Evolutionary conservation across 2,888 invertebrate genomes (phyloP).

Genomic region (Platerodrilus igneus): DNA sequence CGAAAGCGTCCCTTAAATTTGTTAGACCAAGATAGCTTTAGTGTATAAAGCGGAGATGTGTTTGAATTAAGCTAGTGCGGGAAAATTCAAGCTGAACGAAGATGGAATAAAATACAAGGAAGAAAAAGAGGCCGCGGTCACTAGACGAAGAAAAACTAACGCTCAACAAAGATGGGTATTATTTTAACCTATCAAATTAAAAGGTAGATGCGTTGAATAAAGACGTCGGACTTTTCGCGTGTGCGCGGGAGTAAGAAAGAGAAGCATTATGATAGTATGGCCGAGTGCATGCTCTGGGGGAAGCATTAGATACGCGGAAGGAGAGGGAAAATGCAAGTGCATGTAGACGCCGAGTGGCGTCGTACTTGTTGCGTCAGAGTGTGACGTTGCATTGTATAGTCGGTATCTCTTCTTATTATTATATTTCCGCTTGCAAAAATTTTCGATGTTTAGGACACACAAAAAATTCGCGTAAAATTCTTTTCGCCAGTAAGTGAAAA

Average conservation of each 20-base stretch:
- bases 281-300: slow-evolving; percentile 33
- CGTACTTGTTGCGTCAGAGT: slow-evolving; percentile 51
- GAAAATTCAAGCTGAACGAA: slow-evolving; percentile 27
- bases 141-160: slow-evolving; percentile 39
- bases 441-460: no score
- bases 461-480: no score
- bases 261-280: slow-evolving; percentile 32
- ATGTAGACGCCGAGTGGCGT: slow-evolving; percentile 50
- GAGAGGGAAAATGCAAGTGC: slow-evolving; percentile 49
- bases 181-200: slow-evolving; percentile 45
- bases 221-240: slow-evolving; percentile 16
- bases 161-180: slow-evolving; percentile 38
- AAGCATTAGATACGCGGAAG: slow-evolving; percentile 33
- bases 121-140: slow-evolving; percentile 40
- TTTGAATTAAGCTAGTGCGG: no score
- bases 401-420: slow-evolving; percentile 24
- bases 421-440: no score
- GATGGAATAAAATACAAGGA: no score
- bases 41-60: no score
- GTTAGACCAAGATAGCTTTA: no score
- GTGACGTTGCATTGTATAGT: slow-evolving; percentile 41
- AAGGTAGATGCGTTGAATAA: slow-evolving; percentile 36
- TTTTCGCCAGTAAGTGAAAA: no score
- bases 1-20: no score
- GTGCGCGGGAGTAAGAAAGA: slow-evolving; percentile 26